Base-by-base conservation (phyloP, 2,888 invertebrate genomes). In the Palloptera scutellata region DNA sequence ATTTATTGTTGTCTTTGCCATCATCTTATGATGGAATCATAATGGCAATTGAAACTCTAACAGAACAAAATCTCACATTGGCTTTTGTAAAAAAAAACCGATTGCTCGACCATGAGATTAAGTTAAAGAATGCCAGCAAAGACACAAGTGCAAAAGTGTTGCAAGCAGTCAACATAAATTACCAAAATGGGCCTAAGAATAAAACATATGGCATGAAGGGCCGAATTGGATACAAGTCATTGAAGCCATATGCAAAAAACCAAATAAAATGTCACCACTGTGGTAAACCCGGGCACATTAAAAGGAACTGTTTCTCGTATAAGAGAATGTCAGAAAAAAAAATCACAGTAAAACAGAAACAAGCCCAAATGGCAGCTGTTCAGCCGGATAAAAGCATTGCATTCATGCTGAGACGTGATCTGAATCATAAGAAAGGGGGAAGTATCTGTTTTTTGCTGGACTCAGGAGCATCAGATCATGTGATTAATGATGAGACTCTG, bases 251-350 rank as follows among this genome's bases (percentile, higher is more conserved):
- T 12, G 20, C 15, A 19, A 64, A 64, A 17, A 17, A 40, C n/a
- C 43, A 43, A 59, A 20, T 55, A 45, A 78, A 77, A 64, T 79
- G 79, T 71, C 64, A 77, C 72, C 74, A 77, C 60, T 83, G 80
- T 72, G 79, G 79, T 0, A 74, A 77, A 40, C 70, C 55, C 64
- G 78, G 78, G 6, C 80, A 82, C 67, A 52, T 74, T 2, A 78
- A 78, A 63, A 79, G 73, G 40, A 72, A 80, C 15, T 81, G 80
- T 64, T 75, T 70, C 48, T 15, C 13, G 1, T 67, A 20, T 67
- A 68, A 68, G 60, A 69, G 51, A 59, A 17, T 42, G 45, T 30
- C 15, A 51, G 54, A 51, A 11, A 57, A 51, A 10, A 64, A 64
- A 45, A 67, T 54, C 43, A 17, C 68, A 10, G 48, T 65, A 62